These are phyloP conservation scores for Gymnopithys bicolor DNA, from an alignment of 2,797 vertebrate genomes.

Conservation along the genomic window DNA sequence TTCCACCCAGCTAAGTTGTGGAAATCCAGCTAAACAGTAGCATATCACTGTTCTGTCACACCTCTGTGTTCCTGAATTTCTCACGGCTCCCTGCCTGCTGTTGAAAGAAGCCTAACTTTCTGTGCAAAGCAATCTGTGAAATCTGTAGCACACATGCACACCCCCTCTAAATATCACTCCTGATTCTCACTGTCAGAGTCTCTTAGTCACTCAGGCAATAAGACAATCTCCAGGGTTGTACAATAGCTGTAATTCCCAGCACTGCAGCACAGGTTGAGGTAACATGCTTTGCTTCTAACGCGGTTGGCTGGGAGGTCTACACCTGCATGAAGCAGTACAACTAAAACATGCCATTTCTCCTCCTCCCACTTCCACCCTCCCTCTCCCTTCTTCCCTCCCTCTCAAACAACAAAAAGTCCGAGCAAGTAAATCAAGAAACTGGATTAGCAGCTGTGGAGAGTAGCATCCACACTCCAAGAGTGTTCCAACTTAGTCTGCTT, in stretches of 20 bases:
- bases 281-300: neutral
- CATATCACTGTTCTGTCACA: neutral
- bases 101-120: neutral
- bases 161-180: neutral
- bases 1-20: neutral
- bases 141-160: neutral
- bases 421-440: neutral
- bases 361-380: neutral
- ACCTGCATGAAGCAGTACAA: neutral
- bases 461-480: neutral
- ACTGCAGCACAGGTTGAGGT: neutral
- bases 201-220: neutral
- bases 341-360: neutral
- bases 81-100: neutral
- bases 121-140: neutral
- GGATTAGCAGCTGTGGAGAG: neutral
- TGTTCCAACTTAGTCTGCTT: neutral
- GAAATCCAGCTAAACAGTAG: neutral
- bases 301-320: neutral
- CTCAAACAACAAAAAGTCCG: neutral
- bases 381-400: neutral
- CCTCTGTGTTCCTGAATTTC: neutral
- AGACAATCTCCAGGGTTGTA: neutral
- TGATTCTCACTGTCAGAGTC: neutral
- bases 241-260: neutral